Conservation (phyloP, 2,797 vertebrate species). For the Hapalemur alaotrensis region DNA sequence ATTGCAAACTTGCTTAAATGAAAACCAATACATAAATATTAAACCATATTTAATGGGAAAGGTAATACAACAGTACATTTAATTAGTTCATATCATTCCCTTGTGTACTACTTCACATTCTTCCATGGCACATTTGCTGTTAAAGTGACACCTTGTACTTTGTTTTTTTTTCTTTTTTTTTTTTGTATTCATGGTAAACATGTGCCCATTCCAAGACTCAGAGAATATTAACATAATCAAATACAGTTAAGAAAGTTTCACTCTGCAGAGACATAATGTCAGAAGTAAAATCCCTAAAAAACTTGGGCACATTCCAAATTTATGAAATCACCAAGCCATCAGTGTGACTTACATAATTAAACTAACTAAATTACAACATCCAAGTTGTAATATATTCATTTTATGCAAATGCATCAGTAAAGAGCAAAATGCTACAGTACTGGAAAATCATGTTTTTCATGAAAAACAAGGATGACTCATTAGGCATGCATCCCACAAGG, state of each 20-base stretch:
- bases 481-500: conserved; percentile 56
- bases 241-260: conserved; percentile 51
- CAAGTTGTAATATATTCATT: conserved; percentile 70
- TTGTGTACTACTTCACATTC: neutral
- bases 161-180: neutral
- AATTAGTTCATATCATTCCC: neutral
- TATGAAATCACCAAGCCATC: conserved; percentile 46
- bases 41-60: neutral
- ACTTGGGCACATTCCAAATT: conserved; percentile 37
- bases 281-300: conserved; percentile 43
- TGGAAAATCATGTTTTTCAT: conserved; percentile 72
- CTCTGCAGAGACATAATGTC: neutral
- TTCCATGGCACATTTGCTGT: neutral
- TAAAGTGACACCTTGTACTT: neutral
- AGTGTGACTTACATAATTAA: conserved; percentile 66
- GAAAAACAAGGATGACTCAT: conserved; percentile 71
- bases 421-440: conserved; percentile 67
- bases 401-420: conserved; percentile 69
- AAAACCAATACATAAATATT: neutral
- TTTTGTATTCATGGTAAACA: conserved; percentile 26
- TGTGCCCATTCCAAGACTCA: conserved; percentile 6
- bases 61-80: neutral
- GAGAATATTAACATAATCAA: conserved; percentile 45
- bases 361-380: conserved; percentile 60
- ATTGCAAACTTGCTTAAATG: conserved; percentile 15